These are phyloP conservation scores for Drosophila mayri DNA, from an alignment of 1,140 invertebrate genomes.

Conservation along the genomic window DNA sequence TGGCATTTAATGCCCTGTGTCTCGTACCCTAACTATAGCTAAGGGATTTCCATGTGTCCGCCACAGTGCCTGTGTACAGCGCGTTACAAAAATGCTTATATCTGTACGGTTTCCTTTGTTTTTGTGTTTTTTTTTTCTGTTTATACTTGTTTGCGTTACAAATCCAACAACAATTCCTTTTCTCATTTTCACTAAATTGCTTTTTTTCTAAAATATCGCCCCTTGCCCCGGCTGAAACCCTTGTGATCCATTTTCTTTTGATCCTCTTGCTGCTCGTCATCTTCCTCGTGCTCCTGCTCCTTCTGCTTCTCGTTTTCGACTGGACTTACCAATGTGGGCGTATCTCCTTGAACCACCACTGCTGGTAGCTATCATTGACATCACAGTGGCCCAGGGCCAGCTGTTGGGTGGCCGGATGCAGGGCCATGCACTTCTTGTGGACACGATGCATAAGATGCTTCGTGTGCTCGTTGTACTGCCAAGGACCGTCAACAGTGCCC, in stretches of 20 bases:
- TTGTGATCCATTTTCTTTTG: constrained; percentile 39
- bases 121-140: background rate
- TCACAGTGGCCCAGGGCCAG: constrained; percentile 93
- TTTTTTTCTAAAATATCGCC: constrained; percentile 73
- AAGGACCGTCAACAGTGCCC: constrained; percentile 96
- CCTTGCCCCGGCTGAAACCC: constrained; percentile 39
- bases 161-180: constrained; percentile 75
- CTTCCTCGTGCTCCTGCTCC: background rate
- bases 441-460: constrained; percentile 92
- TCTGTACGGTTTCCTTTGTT: constrained; percentile 6
- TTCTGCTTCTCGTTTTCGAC: background rate
- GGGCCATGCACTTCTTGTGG: constrained; percentile 93
- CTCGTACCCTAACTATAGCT: background rate
- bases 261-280: constrained; percentile 34
- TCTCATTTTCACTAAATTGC: constrained; percentile 78
- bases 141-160: constrained; percentile 46
- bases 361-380: constrained; percentile 93
- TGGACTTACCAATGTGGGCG: constrained; percentile 83
- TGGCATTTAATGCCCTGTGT: constrained; percentile 25
- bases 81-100: constrained; percentile 35
- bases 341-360: constrained; percentile 94
- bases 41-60: constrained; percentile 19
- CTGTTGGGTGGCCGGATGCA: constrained; percentile 93
- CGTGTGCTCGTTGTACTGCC: constrained; percentile 93
- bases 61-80: constrained; percentile 36